phyloP scores from a whole-genome alignment of 2,888 invertebrate genomes.

The Agrochola litura region DNA sequence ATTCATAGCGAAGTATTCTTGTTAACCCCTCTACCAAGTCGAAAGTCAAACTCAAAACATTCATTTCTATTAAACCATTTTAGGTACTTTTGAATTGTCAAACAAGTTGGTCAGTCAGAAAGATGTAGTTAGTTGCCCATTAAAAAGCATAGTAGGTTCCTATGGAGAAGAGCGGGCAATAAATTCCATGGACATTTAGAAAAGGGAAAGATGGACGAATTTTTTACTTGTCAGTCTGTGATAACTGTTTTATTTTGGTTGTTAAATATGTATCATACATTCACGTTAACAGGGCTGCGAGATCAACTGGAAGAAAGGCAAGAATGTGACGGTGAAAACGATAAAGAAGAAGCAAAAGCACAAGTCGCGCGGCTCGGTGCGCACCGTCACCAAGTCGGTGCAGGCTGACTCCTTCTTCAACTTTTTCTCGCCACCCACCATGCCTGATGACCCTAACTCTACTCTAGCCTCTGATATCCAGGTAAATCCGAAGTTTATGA shows the following conservation, averaged over 20 bases:
- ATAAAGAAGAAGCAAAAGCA: conserved; percentile 99
- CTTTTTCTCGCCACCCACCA: conserved; percentile 98
- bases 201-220: neutral
- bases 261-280: neutral
- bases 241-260: neutral
- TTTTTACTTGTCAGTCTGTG: neutral
- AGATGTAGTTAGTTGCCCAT: neutral
- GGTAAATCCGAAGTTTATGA: conserved; percentile 77
- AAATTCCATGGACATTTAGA: neutral
- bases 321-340: conserved; percentile 98
- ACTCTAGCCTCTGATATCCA: conserved; percentile 97
- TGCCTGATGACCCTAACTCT: conserved; percentile 95
- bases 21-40: neutral
- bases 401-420: conserved; percentile 99
- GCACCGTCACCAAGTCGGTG: conserved; percentile 98
- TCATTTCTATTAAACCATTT: neutral
- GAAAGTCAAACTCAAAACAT: neutral
- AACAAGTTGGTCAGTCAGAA: too few species aligned
- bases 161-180: neutral
- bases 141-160: neutral
- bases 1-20: neutral
- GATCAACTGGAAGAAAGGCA: conserved; percentile 99
- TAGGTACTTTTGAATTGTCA: neutral
- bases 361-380: conserved; percentile 97
- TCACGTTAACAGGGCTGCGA: conserved; percentile 92